A percentile compares a stretch with the other conserved stretches of the same genome.
phyloP scores from a whole-genome alignment of 2,113 vertebrate species.

The Camelus dromedarius region DNA sequence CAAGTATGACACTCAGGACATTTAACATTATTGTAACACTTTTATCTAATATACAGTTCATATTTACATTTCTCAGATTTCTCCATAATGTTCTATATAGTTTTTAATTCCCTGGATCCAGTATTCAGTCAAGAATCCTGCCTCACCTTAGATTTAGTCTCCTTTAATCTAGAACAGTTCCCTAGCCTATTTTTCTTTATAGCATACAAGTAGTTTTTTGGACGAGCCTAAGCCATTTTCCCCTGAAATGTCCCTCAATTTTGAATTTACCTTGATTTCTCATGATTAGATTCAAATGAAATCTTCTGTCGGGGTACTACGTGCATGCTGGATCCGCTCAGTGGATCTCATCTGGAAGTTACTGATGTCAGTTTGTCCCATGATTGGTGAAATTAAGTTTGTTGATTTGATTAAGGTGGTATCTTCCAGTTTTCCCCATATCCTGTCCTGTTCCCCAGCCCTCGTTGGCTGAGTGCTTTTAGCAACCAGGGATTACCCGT shows the following conservation, averaged over 20 bases:
- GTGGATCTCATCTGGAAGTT: not conserved
- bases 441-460: not conserved
- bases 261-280: not conserved
- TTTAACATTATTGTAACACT: not conserved
- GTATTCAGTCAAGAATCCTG: not conserved
- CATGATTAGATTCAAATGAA: not conserved
- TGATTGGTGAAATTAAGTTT: not conserved
- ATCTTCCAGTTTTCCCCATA: not conserved
- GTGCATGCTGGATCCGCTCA: not conserved
- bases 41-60: not conserved
- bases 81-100: not conserved
- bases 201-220: not conserved
- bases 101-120: not conserved
- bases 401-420: not conserved
- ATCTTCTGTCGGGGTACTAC: not conserved
- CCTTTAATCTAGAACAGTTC: not conserved
- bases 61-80: not conserved
- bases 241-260: not conserved
- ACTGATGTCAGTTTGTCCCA: not conserved
- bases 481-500: not conserved
- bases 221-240: not conserved
- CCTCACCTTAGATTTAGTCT: not conserved
- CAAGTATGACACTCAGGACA: accelerated
- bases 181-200: not conserved
- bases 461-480: not conserved